A percentile compares a stretch with the other conserved stretches of the same genome.
These are phyloP conservation scores for Nymphicus hollandicus DNA, from an alignment of 2,113 vertebrate species.

Conservation along the genomic window DNA sequence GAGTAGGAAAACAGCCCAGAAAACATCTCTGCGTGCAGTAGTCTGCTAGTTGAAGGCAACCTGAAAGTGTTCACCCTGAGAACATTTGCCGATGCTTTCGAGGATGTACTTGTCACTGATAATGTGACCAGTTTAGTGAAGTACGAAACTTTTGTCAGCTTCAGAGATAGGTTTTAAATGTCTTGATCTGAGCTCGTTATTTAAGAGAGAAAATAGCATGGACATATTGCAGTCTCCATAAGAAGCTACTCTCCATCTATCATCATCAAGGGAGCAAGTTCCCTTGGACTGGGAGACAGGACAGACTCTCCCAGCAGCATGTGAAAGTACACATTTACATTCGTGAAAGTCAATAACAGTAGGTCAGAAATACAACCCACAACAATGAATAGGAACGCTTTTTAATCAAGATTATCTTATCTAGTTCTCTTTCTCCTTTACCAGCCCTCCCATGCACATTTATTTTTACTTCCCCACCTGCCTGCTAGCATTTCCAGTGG, in stretches of 20 bases:
- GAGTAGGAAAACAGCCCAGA: not conserved
- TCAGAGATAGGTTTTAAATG: not conserved
- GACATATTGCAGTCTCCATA: not conserved
- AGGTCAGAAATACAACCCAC: not conserved
- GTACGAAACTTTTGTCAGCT: not conserved
- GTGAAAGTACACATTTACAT: not conserved
- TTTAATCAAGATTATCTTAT: not conserved
- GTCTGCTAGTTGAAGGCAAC: not conserved
- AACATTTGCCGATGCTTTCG: not conserved
- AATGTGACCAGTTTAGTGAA: not conserved
- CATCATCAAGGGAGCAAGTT: not conserved
- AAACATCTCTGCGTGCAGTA: not conserved
- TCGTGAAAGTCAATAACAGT: not conserved
- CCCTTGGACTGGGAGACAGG: not conserved
- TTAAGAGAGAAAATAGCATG: not conserved
- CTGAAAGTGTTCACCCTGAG: not conserved
- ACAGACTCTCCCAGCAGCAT: not conserved
- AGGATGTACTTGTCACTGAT: not conserved
- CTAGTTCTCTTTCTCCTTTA: not conserved
- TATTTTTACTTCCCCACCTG: fast-evolving
- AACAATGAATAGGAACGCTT: not conserved
- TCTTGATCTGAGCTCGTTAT: not conserved
- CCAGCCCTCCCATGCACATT: not conserved
- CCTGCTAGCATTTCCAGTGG: not conserved
- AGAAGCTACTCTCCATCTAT: not conserved